Conservation (phyloP, 1,140 invertebrate species). For the Eciton burchellii region DNA sequence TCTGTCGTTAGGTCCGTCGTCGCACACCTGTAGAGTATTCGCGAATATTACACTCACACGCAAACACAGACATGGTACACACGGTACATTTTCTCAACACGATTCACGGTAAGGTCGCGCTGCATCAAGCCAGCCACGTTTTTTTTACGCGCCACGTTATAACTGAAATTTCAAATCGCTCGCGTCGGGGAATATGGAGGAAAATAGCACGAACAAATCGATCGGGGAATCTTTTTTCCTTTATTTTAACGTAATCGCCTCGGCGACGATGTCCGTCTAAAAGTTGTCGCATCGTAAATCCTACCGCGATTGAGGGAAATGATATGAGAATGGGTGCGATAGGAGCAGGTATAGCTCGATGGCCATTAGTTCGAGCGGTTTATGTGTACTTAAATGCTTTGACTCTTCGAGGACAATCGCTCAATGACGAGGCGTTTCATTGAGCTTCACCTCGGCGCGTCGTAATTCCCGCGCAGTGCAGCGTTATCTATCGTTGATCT, state of each 20-base stretch:
- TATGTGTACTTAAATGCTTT: conserved; percentile 65
- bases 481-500: conserved; percentile 53
- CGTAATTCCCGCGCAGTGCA: conserved; percentile 35
- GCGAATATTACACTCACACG: background rate
- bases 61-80: too few species aligned
- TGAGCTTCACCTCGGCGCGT: conserved; percentile 8
- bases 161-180: background rate
- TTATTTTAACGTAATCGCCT: conserved; percentile 8
- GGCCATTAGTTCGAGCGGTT: conserved; percentile 62
- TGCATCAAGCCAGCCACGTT: background rate
- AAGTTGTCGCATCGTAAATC: background rate
- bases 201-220: background rate
- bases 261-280: background rate
- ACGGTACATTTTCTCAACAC: too few species aligned
- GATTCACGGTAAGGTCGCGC: too few species aligned
- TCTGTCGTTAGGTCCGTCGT: conserved; percentile 34
- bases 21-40: conserved; percentile 22
- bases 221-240: background rate
- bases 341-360: conserved; percentile 2
- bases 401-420: conserved; percentile 51
- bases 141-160: background rate
- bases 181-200: background rate
- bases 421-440: conserved; percentile 56
- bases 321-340: background rate
- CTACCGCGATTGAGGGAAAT: conserved; percentile 5